Evolutionary conservation across 2,888 invertebrate species (phyloP).

Genomic region (Trichogramma evanescens): DNA sequence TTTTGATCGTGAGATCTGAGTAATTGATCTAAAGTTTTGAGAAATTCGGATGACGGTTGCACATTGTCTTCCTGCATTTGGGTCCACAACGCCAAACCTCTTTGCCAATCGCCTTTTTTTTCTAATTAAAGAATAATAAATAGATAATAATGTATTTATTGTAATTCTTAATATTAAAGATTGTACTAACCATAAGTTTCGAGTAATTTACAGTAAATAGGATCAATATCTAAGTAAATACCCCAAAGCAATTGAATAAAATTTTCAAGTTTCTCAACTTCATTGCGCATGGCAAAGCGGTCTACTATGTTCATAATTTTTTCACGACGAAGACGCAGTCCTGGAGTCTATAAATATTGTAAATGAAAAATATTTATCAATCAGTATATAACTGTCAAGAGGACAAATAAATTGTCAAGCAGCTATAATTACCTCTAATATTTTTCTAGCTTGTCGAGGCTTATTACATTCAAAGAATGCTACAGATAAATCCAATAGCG

Average conservation of each 20-base stretch:
- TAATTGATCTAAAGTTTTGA: constrained; percentile 59
- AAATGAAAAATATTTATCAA: too few relatives aligned
- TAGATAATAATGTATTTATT: background rate
- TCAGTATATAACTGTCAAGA: background rate
- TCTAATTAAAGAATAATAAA: constrained; percentile 35
- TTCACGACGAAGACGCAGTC: constrained; percentile 61
- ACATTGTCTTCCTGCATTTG: constrained; percentile 78
- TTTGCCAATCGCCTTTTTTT: constrained; percentile 64
- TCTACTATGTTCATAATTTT: constrained; percentile 49
- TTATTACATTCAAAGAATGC: constrained; percentile 78
- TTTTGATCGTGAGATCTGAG: constrained; percentile 56
- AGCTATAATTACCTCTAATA: constrained; percentile 56
- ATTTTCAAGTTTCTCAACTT: constrained; percentile 65
- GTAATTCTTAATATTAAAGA: background rate
- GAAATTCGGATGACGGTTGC: constrained; percentile 63
- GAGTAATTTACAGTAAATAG: constrained; percentile 24
- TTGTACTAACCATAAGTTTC: constrained; percentile 41
- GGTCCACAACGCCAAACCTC: constrained; percentile 74
- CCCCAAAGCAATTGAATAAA: constrained; percentile 72
- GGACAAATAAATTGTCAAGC: background rate
- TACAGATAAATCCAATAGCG: constrained; percentile 74
- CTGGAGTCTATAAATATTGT: constrained; percentile 56
- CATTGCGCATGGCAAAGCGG: constrained; percentile 55
- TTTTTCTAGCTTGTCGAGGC: constrained; percentile 71
- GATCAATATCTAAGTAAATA: constrained; percentile 51